These are phyloP conservation scores for Helicoverpa armigera DNA, from an alignment of 1,140 invertebrate genomes.

Conservation along the genomic window DNA sequence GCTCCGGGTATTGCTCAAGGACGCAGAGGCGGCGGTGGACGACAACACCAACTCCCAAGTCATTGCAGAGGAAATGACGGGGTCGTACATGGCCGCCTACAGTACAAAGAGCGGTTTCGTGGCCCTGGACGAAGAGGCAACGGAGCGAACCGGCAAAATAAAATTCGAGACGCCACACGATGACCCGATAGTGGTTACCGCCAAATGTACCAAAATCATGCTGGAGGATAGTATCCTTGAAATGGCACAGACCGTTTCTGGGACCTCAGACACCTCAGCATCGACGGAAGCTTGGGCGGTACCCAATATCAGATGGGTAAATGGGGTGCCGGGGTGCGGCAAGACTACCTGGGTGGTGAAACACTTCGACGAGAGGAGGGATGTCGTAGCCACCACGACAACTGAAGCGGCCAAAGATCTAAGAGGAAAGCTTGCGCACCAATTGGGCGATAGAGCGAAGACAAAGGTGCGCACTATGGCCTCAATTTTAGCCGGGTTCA, in stretches of 20 bases:
- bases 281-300: slow-evolving; percentile 1
- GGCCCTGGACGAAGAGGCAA: not conserved
- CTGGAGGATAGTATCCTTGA: slow-evolving; percentile 18
- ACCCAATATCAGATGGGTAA: slow-evolving; percentile 50
- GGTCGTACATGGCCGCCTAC: slow-evolving; percentile 20
- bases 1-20: too few relatives aligned
- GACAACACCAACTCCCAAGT: slow-evolving; percentile 17
- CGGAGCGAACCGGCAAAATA: not conserved
- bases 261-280: not conserved
- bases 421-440: slow-evolving; percentile 8
- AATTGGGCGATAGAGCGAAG: not conserved
- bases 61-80: slow-evolving; percentile 19
- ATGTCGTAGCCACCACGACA: slow-evolving; percentile 39
- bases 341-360: slow-evolving; percentile 56
- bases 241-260: not conserved
- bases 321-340: not conserved
- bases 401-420: slow-evolving; percentile 37
- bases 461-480: slow-evolving; percentile 45
- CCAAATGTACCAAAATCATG: slow-evolving; percentile 32
- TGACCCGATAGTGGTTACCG: slow-evolving; percentile 8
- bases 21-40: not conserved
- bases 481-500: slow-evolving; percentile 50
- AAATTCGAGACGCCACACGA: not conserved
- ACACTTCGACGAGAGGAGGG: slow-evolving; percentile 34
- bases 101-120: not conserved